Percentiles rank a stretch among this genome's conserved stretches.
Evolutionary conservation across 2,113 vertebrate genomes (phyloP).

Genomic region (Oryzias javanicus): DNA sequence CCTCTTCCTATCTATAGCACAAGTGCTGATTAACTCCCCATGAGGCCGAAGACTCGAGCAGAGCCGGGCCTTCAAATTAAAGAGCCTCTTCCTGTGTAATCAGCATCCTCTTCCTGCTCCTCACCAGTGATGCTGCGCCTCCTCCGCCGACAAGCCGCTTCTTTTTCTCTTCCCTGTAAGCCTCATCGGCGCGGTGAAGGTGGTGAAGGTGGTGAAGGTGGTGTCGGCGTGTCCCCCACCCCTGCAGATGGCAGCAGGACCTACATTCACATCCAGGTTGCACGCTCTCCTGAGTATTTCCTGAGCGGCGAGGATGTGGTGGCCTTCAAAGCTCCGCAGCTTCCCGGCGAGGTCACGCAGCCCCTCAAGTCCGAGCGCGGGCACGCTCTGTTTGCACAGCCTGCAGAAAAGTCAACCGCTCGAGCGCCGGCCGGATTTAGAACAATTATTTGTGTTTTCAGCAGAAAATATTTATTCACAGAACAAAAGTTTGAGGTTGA

Average conservation of each 20-base stretch:
- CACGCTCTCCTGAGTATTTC: background rate
- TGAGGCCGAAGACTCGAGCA: slow-evolving; percentile 47
- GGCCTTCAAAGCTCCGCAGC: slow-evolving; percentile 2
- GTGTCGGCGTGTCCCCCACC: background rate
- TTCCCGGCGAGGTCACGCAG: background rate
- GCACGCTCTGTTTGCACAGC: too few relatives aligned
- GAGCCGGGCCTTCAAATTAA: slow-evolving; percentile 33
- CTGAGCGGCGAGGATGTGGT: slow-evolving; percentile 12
- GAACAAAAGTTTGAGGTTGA: too few relatives aligned
- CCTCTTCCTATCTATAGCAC: slow-evolving; percentile 49
- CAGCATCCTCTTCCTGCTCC: slow-evolving; percentile 48
- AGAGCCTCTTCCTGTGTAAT: slow-evolving; percentile 52
- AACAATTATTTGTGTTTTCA: too few relatives aligned
- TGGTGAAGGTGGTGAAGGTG: slow-evolving; percentile 5
- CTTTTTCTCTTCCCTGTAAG: background rate
- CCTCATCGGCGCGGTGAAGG: slow-evolving; percentile 1
- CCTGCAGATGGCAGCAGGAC: slow-evolving; percentile 16
- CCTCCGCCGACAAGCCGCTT: slow-evolving; percentile 11
- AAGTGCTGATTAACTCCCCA: slow-evolving; percentile 63
- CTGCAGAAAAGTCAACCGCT: too few relatives aligned
- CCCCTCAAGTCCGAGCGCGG: background rate
- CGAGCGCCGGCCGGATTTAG: too few relatives aligned
- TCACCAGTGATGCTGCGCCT: slow-evolving; percentile 27
- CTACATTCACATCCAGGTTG: slow-evolving; percentile 15
- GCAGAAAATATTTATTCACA: too few relatives aligned